Conservation (phyloP, 2,113 vertebrate species). For the Trematomus loennbergii region DNA sequence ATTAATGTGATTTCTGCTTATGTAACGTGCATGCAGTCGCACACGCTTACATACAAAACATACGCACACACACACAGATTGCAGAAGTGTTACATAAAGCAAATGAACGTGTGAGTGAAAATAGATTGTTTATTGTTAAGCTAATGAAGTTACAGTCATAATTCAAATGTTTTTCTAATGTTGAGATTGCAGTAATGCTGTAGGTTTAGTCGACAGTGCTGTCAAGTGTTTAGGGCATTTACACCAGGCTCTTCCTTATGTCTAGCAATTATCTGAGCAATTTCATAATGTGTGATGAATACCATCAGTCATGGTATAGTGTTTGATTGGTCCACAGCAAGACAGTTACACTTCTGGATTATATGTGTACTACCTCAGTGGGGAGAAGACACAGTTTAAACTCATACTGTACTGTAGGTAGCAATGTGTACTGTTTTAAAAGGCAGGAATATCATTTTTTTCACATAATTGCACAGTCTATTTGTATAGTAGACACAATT, state of each 20-base stretch:
- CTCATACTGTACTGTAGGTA: slow-evolving; percentile 11
- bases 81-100: slow-evolving; percentile 71
- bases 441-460: slow-evolving; percentile 43
- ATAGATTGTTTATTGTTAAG: slow-evolving; percentile 63
- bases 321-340: slow-evolving; percentile 52
- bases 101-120: slow-evolving; percentile 57
- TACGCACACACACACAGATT: slow-evolving; percentile 39
- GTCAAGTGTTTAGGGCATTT: slow-evolving; percentile 46
- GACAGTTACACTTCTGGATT: slow-evolving; percentile 15
- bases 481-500: slow-evolving; percentile 79
- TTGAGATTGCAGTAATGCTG: slow-evolving; percentile 42
- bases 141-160: slow-evolving; percentile 57
- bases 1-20: slow-evolving; percentile 81
- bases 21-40: slow-evolving; percentile 68
- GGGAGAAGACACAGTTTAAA: slow-evolving; percentile 26
- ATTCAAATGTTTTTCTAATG: slow-evolving; percentile 48
- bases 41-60: slow-evolving; percentile 45
- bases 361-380: slow-evolving; percentile 10
- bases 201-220: slow-evolving; percentile 38
- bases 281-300: slow-evolving; percentile 71
- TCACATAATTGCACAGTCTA: slow-evolving; percentile 58
- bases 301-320: slow-evolving; percentile 65
- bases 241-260: slow-evolving; percentile 40
- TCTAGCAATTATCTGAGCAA: slow-evolving; percentile 68
- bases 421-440: slow-evolving; percentile 54